Evolutionary conservation across 2,888 invertebrate species (phyloP).

Genomic region (Galerucella pusilla): DNA sequence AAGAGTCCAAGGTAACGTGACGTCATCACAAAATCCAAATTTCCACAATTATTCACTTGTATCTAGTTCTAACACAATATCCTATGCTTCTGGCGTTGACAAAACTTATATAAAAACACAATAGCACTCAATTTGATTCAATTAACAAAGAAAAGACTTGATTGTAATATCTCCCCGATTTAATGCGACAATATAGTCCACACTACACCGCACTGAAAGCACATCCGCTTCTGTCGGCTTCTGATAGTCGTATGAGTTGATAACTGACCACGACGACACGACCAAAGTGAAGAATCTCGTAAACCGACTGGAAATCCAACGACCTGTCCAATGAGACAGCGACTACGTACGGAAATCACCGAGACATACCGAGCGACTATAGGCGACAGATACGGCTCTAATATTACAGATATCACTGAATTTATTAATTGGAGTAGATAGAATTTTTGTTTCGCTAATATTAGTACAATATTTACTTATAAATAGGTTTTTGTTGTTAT

Average conservation of each 20-base stretch:
- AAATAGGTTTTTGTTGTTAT: too few species aligned
- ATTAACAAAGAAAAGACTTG: constrained; percentile 13
- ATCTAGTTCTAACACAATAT: constrained; percentile 22
- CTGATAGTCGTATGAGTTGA: constrained; percentile 38
- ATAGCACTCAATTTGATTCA: constrained; percentile 16
- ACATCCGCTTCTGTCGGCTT: constrained; percentile 30
- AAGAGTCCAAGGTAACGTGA: constrained; percentile 62
- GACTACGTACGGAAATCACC: constrained; percentile 46
- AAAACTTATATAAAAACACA: constrained; percentile 18
- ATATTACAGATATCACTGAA: background rate
- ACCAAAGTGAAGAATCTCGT: constrained; percentile 55
- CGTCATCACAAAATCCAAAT: constrained; percentile 53
- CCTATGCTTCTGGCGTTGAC: background rate
- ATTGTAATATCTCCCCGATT: constrained; percentile 9
- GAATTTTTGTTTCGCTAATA: background rate
- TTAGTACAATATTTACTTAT: background rate
- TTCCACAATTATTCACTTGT: constrained; percentile 27
- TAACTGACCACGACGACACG: constrained; percentile 59
- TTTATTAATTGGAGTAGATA: background rate
- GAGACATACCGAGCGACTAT: constrained; percentile 48
- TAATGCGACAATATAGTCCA: constrained; percentile 8
- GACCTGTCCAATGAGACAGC: constrained; percentile 46
- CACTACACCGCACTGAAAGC: constrained; percentile 5
- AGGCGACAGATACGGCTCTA: constrained; percentile 23
- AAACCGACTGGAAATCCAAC: constrained; percentile 50